phyloP scores from a whole-genome alignment of 2,888 invertebrate genomes.

The Drosophila barbarae region DNA sequence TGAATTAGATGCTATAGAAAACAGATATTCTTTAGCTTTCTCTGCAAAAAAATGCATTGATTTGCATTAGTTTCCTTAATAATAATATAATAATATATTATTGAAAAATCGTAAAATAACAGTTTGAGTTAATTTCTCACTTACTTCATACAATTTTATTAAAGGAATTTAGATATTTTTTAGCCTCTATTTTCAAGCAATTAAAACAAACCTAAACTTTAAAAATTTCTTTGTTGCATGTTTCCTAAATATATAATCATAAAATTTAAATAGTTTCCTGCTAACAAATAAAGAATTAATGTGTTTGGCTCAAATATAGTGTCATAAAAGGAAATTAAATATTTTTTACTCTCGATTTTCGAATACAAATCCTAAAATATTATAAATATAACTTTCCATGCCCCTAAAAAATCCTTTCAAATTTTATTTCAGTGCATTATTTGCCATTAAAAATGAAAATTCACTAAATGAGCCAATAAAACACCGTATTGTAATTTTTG shows the following conservation, averaged over 20 bases:
- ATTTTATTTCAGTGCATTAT: background rate
- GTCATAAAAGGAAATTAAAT: background rate
- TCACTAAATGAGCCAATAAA: slow-evolving; percentile 11
- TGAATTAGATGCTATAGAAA: background rate
- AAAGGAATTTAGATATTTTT: background rate
- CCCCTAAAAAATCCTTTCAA: no score
- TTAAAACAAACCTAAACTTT: no score
- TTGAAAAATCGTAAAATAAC: background rate
- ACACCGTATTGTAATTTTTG: slow-evolving; percentile 3
- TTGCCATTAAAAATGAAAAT: slow-evolving; percentile 8
- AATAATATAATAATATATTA: background rate
- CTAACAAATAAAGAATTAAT: no score
- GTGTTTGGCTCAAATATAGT: background rate
- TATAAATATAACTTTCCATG: no score
- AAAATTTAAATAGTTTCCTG: no score
- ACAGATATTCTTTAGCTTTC: background rate
- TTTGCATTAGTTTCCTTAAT: no score
- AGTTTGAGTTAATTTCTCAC: no score
- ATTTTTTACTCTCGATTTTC: background rate
- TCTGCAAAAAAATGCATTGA: background rate
- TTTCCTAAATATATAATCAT: no score
- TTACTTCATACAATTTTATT: background rate
- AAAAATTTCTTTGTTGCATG: no score
- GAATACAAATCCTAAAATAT: background rate
- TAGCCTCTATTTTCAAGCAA: background rate